Evolutionary conservation across 1,140 invertebrate species (phyloP).

Genomic region (Sarcophaga bullata): DNA sequence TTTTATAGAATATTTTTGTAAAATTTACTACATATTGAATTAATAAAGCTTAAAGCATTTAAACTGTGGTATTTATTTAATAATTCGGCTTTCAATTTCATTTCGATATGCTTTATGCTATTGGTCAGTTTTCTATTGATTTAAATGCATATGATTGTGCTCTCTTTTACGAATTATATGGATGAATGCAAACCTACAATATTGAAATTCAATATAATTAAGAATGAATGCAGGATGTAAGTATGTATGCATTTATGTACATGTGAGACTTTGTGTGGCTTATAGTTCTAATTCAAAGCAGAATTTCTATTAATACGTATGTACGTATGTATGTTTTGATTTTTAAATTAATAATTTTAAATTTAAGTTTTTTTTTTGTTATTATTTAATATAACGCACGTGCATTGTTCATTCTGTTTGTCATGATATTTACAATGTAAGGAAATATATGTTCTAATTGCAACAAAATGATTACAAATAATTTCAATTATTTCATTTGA

Average conservation of each 20-base stretch:
- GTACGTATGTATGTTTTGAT: background rate
- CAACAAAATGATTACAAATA: background rate
- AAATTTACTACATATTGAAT: no score
- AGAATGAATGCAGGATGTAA: background rate
- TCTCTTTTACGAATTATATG: background rate
- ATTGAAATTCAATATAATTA: background rate
- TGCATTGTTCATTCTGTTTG: background rate
- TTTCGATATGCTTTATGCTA: no score
- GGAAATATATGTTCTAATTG: background rate
- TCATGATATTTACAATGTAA: conserved; percentile 12
- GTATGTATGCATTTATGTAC: conserved; percentile 9
- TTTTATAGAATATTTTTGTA: no score
- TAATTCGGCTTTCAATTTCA: no score
- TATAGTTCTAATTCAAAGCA: no score
- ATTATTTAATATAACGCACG: conserved; percentile 17
- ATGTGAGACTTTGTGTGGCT: background rate
- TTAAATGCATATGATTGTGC: no score
- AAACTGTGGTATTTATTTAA: no score
- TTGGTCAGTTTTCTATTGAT: no score
- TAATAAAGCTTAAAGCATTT: no score
- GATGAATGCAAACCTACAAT: background rate
- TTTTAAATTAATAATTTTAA: no score
- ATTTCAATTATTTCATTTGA: background rate
- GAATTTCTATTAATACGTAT: background rate
- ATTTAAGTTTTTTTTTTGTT: no score